Percentiles rank a stretch among this genome's conserved stretches.
Evolutionary conservation across 2,888 invertebrate genomes (phyloP).

Genomic region (Papilio elwesi): DNA sequence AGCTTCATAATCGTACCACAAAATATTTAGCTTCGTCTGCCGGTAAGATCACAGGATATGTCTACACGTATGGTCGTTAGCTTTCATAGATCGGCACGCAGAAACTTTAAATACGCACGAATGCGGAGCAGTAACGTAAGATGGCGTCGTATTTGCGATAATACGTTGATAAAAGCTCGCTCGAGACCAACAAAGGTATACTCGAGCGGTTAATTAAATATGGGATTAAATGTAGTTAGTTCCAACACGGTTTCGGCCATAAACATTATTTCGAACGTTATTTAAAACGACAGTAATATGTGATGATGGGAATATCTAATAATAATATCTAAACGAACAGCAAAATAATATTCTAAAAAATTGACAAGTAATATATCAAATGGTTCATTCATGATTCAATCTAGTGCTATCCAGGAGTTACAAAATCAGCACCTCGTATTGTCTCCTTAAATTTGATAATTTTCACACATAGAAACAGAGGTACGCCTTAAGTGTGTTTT

Average conservation of each 20-base stretch:
- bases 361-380: no score
- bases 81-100: conserved; percentile 32
- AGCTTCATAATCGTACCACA: not conserved
- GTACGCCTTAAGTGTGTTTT: no score
- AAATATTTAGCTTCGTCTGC: conserved; percentile 4
- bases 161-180: conserved; percentile 23
- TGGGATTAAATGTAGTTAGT: conserved; percentile 3
- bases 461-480: no score
- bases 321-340: not conserved
- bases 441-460: no score
- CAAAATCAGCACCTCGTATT: no score
- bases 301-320: not conserved
- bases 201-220: conserved; percentile 25
- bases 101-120: conserved; percentile 35
- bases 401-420: no score
- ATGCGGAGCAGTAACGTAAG: conserved; percentile 25
- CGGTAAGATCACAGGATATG: conserved; percentile 33
- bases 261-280: not conserved
- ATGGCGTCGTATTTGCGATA: conserved; percentile 37
- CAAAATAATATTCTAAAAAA: not conserved
- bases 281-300: not conserved
- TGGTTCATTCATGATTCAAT: no score
- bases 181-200: conserved; percentile 29
- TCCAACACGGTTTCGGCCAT: not conserved
- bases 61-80: conserved; percentile 32